Percentiles rank a stretch among this genome's conserved stretches.
Conservation (phyloP, 2,888 invertebrate genomes). For the Tenthredo distinguenda region DNA sequence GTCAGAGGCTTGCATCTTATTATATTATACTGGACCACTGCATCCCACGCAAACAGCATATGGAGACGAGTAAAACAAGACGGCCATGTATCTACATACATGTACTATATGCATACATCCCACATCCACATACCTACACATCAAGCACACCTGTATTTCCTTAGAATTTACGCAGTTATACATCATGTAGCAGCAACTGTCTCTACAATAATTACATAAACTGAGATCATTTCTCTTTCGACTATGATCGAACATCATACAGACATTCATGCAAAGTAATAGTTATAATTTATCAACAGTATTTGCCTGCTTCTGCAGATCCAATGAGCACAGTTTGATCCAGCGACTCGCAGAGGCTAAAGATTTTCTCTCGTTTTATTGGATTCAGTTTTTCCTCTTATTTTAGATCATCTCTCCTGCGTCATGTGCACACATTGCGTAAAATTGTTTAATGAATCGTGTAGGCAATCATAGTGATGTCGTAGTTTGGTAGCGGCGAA, state of each 20-base stretch:
- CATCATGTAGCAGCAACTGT: not conserved
- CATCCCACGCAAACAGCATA: conserved; percentile 62
- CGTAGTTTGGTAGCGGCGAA: conserved; percentile 14
- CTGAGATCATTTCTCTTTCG: conserved; percentile 33
- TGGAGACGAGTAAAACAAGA: conserved; percentile 56
- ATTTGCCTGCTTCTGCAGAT: not conserved
- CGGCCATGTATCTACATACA: conserved; percentile 45
- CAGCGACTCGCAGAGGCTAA: not conserved
- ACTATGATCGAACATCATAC: not conserved
- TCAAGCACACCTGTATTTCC: conserved; percentile 4
- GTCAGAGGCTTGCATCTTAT: conserved; percentile 73
- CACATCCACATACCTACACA: conserved; percentile 6
- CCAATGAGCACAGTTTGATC: not conserved
- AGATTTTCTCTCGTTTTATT: conserved; percentile 1
- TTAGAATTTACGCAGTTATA: conserved; percentile 39
- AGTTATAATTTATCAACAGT: not conserved
- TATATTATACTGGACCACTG: conserved; percentile 65
- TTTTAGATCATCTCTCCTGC: not conserved
- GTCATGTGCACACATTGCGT: conserved; percentile 13
- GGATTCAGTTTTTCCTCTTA: not conserved
- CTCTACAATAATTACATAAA: conserved; percentile 31
- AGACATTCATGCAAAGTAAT: conserved; percentile 2
- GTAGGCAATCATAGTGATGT: not conserved
- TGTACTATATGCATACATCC: conserved; percentile 26
- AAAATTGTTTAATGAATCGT: conserved; percentile 25